A percentile compares a stretch with the other conserved stretches of the same genome.
These are phyloP conservation scores for Rhinichthys osculus DNA, from an alignment of 2,797 vertebrate genomes.

Conservation along the genomic window DNA sequence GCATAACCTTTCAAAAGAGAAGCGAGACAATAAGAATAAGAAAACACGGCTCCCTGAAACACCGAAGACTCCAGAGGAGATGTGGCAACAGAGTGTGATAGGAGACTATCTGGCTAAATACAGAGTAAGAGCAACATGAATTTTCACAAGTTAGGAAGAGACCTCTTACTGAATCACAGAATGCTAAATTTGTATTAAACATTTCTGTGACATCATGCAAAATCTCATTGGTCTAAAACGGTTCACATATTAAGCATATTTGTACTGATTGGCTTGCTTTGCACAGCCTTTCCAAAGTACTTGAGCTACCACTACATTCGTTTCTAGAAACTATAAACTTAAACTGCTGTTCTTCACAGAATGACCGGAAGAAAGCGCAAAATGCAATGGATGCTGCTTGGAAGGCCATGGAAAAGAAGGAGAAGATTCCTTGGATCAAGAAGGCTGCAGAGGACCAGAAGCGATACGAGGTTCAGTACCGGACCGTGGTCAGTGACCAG, in stretches of 20 bases:
- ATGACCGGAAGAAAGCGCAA: conserved; percentile 79
- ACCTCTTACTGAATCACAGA: not conserved
- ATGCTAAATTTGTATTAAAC: not conserved
- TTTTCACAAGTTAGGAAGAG: not conserved
- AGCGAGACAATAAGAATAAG: conserved; percentile 71
- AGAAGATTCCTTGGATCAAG: conserved; percentile 86
- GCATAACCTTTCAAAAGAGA: conserved; percentile 65
- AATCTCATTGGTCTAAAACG: not conserved
- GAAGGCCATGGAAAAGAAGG: conserved; percentile 85
- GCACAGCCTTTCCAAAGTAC: not conserved
- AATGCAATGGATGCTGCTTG: conserved; percentile 78
- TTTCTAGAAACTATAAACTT: not conserved
- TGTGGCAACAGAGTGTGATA: conserved; percentile 83
- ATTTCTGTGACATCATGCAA: not conserved
- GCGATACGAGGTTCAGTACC: conserved; percentile 82
- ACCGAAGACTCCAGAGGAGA: conserved; percentile 80
- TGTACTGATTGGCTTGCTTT: not conserved
- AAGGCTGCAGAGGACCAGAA: conserved; percentile 86
- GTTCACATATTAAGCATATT: not conserved
- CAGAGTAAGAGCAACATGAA: conserved; percentile 66
- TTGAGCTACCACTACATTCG: not conserved
- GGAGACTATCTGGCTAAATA: conserved; percentile 82
- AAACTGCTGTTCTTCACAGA: conserved; percentile 64
- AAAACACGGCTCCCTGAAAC: conserved; percentile 77
- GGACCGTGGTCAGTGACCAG: conserved; percentile 76